Evolutionary conservation across 2,888 invertebrate species (phyloP), one percentile per base, ranked within the genome.

Genomic region (Pyrocoelia pectoralis): DNA sequence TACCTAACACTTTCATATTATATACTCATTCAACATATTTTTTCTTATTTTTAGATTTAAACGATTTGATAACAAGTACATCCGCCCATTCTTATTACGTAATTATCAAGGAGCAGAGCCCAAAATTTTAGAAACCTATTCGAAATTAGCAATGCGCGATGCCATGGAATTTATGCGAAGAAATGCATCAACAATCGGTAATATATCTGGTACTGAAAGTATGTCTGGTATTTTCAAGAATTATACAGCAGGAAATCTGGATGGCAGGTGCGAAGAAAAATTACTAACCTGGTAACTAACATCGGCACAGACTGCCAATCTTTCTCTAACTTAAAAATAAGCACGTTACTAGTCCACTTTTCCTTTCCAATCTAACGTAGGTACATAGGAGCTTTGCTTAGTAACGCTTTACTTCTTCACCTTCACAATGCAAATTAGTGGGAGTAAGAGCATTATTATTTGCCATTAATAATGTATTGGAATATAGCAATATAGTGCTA

Each of bases 81-180:
- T 98, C 74, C 88, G 96, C 69, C 97, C 96, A 15, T 89, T 93
- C 76, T 83, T 97, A 72, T 85, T 95, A 69, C 87, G 95, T 72
- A 92, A 95, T 81, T 89, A 92, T 78, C 91, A 91, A 86, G 94
- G 94, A 65, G 91, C 91, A 50, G 95, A 95, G 77, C 96, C 95
- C 56, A 96, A 96, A 80, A 95, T 97, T 73, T 85, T 97, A 75
- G 95, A 97, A 81, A 96, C 97, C 0, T 95, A 95, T 82, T 95
- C 95, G 1, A 95, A 95, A 78, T 82, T 97, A 72, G 94, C 95
- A 15, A 94, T 96, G 92, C 89, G 90, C 74, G 97, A 97, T 80
- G 97, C 96, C 10, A 91, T 96, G 86, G 94, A 95, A 75, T 93
- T 93, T 73, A 94, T 95, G 89, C 87, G 92, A 72, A 86, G 94